Evolutionary conservation across 2,888 invertebrate genomes (phyloP), one percentile per base, ranked within the genome.

Genomic region (Lepidochrysops patricia): DNA sequence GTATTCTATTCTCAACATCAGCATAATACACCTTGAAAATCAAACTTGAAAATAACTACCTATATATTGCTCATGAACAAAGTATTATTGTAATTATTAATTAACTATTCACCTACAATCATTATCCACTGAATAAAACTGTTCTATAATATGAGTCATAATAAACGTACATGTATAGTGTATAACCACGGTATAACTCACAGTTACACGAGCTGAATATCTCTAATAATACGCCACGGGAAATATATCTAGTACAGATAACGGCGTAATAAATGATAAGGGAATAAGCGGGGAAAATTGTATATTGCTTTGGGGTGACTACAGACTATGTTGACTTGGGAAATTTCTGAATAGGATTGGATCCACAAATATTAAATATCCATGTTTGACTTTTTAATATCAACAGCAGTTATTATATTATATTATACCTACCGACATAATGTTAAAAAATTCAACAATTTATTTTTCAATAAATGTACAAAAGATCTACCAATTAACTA

Each of bases 241-340:
- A 78, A 77, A 70, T 70, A 70, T 75, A 74, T 76, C 73, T 75
- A 70, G 69, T 57, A 50, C 60, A 67, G 76, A 75, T 75, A 75
- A 72, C 64, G 59, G 61, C 60, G 67, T 73, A 73, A 77, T 79
- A 78, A 77, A 79, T 79, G 80, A 80, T 80, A 80, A 77, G 74
- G 67, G 72, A 68, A 72, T 74, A 68, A 70, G 73, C 68, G 68
- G 68, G 70, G 68, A 63, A 68, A 71, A 74, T 73, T 71, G 68
- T 66, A 68, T 69, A 64, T 65, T 65, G 66, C 56, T 57, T 59
- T 71, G 62, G 68, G 68, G 76, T 72, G 72, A 60, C 76, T 71
- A 76, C 66, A 58, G 72, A 60, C 76, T 71, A 76, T 66, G 58
- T 15, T 60, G 12, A n/a, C n/a, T 25, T 2, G 23, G 15, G 15